Evolutionary conservation across 2,113 vertebrate species (phyloP), one percentile per base, ranked within the genome.

Genomic region (Rhabdomys dilectus): DNA sequence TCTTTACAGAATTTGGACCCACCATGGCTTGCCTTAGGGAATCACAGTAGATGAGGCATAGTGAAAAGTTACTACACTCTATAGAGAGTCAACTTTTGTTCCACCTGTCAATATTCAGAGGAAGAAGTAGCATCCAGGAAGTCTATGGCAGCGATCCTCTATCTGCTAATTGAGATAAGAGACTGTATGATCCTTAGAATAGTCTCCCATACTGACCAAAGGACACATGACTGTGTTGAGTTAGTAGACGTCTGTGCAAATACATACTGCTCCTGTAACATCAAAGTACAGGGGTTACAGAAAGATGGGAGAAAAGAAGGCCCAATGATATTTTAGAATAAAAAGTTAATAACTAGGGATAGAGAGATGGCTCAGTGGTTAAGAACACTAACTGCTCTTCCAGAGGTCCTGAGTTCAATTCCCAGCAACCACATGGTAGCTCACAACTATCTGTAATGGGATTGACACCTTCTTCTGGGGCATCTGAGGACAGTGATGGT

Each of bases 301-400:
- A 91, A 24, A 81, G 82, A 92, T 68, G 64, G 73, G 56, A 75
- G n/a, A 22, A 88, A 88, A 92, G 78, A 95, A 92, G 45, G 15
- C 53, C 75, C 88, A 66, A 53, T 94, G 45, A 36, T 87, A 53
- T 78, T 91, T 95, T 80, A n/a, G 89, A 80, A 95, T 39, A 68
- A 92, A 95, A 95, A 66, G 21, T 39, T 75, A 84, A 62, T 26
- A 76, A 39, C 66, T 68, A 36, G 15, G 66, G 13, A 13, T 68
- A 5, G 66, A 36, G 66, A 68, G 31, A 68, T 68, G 66, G 31
- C 13, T 68, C 31, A 36, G 66, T 16, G 13, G 31, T 68, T 68
- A 68, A 68, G 66, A 68, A 16, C 66, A 34, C 66, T 68, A 13
- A 68, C 66, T 68, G 5, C 16, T 68, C 66, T 68, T 34, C 31